phyloP scores from a whole-genome alignment of 2,888 invertebrate genomes.

The Gerris lacustris region DNA sequence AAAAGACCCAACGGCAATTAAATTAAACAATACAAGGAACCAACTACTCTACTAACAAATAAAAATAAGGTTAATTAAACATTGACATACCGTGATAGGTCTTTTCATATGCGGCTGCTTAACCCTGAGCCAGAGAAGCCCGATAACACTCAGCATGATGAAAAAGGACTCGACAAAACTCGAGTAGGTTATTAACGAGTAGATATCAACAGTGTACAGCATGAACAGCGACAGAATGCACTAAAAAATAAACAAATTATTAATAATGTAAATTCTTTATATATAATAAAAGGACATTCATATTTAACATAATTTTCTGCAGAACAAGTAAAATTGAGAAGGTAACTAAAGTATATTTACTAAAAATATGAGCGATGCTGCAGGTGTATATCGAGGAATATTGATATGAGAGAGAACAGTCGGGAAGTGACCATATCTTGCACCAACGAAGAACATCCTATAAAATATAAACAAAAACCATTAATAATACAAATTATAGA shows the following conservation, averaged over 20 bases:
- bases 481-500: no score
- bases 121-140: constrained; percentile 70
- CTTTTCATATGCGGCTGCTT: constrained; percentile 63
- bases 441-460: constrained; percentile 81
- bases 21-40: no score
- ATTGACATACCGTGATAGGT: constrained; percentile 61
- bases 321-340: no score
- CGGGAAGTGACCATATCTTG: constrained; percentile 78
- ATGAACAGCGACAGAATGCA: constrained; percentile 71
- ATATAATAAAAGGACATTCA: no score
- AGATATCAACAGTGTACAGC: constrained; percentile 72
- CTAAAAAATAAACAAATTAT: constrained; percentile 47
- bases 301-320: no score
- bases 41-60: no score
- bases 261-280: no score
- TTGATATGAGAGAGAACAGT: constrained; percentile 66
- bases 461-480: constrained; percentile 18
- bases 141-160: constrained; percentile 73
- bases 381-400: constrained; percentile 59
- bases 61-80: no score
- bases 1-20: no score
- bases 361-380: constrained; percentile 69
- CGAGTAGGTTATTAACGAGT: constrained; percentile 77
- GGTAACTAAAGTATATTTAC: constrained; percentile 38
- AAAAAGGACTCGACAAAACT: constrained; percentile 88